Base-by-base conservation (phyloP, 2,888 invertebrate species). In the Pherbina coryleti region DNA sequence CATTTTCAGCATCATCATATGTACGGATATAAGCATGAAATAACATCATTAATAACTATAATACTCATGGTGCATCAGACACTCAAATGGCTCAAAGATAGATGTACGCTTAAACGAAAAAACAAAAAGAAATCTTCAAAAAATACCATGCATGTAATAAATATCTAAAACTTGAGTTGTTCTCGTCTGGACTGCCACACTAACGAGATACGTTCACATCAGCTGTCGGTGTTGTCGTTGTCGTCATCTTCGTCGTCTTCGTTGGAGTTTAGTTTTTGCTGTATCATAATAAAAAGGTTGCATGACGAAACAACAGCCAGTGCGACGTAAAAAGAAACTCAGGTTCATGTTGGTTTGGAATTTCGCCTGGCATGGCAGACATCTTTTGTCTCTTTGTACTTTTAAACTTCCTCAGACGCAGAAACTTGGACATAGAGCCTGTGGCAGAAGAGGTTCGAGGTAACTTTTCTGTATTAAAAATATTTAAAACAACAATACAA, bases 11-110 rank as follows among this genome's bases (percentile, higher is more conserved):
- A 62, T 31, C 17, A 31, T 44, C 11, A 19, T 70, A n/a, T 31
- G 64, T n/a, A 64, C n/a, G 28, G 17, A 53, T 28, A 19, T 22
- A 73, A 49, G 62, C 34, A 37, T 14, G 49, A 44, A 49, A 73
- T 49, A 34, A 73, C 62, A 73, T 73, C 62, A 62, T 73, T 73
- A 62, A 73, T 73, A 73, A 49, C 73, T 49, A 37, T 28, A 73
- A 73, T 49, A 60, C n/a, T 49, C 51, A 14, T 51, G 25, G 22
- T 7, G 69, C 11, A 22, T 51, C 60, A 25, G 25, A 14, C 70
- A 28, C 3, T n/a, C n/a, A n/a, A 53, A 11, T 55, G 34, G 31
- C 0, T 4, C 31, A 31, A n/a, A 70, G 70, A 70, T 9, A 14
- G n/a, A 55, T 17, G 9, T 60, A 5, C 28, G 64, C 31, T 64